These are phyloP conservation scores for Nematostella vectensis DNA, from an alignment of 92 coral and sea anemone species.

Conservation along the genomic window DNA sequence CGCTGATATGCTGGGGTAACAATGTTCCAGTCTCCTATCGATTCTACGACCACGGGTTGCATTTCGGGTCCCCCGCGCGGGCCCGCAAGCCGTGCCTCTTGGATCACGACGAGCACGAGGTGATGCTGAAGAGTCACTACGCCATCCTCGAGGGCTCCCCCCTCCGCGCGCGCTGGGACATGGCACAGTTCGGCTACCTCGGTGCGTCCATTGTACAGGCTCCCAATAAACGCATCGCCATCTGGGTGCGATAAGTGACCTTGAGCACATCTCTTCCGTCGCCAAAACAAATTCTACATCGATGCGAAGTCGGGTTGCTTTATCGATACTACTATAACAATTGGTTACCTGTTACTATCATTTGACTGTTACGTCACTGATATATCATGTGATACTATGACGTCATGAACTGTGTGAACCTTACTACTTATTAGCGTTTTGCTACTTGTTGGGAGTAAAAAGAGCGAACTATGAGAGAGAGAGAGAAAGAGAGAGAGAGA, in stretches of 20 bases:
- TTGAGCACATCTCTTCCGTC: too few species aligned
- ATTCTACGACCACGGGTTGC: constrained; percentile 93
- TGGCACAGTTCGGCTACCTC: constrained; percentile 97
- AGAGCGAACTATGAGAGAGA: too few species aligned
- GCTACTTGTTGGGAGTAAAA: too few species aligned
- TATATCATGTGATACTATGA: too few species aligned
- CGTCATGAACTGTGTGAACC: too few species aligned
- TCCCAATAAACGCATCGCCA: constrained; percentile 76
- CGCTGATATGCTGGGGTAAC: constrained; percentile 91
- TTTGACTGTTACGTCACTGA: too few species aligned
- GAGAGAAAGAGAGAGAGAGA: too few species aligned
- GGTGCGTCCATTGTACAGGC: constrained; percentile 76
- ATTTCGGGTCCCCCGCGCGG: constrained; percentile 85
- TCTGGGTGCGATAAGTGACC: constrained; percentile 79
- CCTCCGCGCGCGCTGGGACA: constrained; percentile 80
- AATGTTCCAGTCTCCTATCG: constrained; percentile 63
- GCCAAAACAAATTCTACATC: too few species aligned
- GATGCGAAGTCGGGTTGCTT: too few species aligned
- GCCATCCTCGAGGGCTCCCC: constrained; percentile 74
- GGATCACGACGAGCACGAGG: constrained; percentile 72
- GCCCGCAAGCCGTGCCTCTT: constrained; percentile 81
- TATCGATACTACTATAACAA: too few species aligned
- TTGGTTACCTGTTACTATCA: too few species aligned
- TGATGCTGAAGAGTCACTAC: constrained; percentile 95
- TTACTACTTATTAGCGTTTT: too few species aligned